Percentiles rank a stretch among this genome's conserved stretches.
phyloP scores from a whole-genome alignment of 2,113 vertebrate genomes.

The Sceloporus undulatus region DNA sequence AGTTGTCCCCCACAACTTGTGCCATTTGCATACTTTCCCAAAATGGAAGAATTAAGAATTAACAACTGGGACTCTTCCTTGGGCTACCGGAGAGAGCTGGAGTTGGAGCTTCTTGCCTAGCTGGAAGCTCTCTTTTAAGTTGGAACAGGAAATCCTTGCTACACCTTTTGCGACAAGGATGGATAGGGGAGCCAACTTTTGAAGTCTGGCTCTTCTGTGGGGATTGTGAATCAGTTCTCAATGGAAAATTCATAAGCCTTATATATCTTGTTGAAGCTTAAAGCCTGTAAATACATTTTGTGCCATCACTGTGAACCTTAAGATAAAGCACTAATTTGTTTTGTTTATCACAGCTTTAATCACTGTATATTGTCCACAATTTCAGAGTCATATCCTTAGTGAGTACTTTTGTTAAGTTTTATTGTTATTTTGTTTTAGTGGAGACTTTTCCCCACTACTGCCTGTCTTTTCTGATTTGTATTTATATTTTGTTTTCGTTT shows the following conservation, averaged over 20 bases:
- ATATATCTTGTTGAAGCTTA: constrained; percentile 56
- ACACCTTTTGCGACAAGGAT: not conserved
- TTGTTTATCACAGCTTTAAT: constrained; percentile 66
- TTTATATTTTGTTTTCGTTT: constrained; percentile 76
- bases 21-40: constrained; percentile 15
- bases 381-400: constrained; percentile 66
- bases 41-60: constrained; percentile 41
- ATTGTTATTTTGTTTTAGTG: constrained; percentile 57
- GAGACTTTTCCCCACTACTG: constrained; percentile 32
- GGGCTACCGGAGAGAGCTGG: constrained; percentile 35
- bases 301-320: constrained; percentile 55
- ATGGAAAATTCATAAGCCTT: constrained; percentile 61
- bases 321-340: constrained; percentile 69
- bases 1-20: not conserved
- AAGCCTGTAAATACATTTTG: constrained; percentile 77
- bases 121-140: constrained; percentile 14
- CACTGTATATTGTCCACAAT: constrained; percentile 73
- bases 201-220: constrained; percentile 9
- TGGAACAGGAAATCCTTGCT: constrained; percentile 5
- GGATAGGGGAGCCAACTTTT: constrained; percentile 33
- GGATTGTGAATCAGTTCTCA: constrained; percentile 58
- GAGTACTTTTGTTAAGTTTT: constrained; percentile 50
- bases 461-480: constrained; percentile 67
- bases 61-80: constrained; percentile 58
- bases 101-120: constrained; percentile 32